Percentiles rank a stretch among this genome's conserved stretches.
Conservation (phyloP, 1,140 invertebrate species). For the Melitaea cinxia region DNA sequence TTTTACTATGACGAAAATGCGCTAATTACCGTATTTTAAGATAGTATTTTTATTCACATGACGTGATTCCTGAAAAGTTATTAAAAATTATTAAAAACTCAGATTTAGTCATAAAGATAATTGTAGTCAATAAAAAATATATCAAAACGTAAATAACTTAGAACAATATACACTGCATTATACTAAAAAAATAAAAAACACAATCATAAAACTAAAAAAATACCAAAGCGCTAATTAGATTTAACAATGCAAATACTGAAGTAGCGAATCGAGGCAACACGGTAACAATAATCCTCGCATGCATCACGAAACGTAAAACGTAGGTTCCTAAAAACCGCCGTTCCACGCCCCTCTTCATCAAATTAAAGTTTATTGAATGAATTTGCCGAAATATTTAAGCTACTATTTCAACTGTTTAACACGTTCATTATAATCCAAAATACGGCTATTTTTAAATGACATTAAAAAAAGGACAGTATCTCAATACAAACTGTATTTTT, state of each 20-base stretch:
- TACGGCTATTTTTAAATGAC: background rate
- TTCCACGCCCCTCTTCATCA: slow-evolving; percentile 43
- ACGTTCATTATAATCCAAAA: too few relatives aligned
- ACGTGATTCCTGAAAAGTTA: too few relatives aligned
- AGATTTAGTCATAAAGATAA: too few relatives aligned
- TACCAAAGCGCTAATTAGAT: background rate
- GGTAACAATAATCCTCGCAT: slow-evolving; percentile 20
- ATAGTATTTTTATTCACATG: too few relatives aligned
- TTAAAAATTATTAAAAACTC: too few relatives aligned
- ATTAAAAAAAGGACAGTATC: too few relatives aligned
- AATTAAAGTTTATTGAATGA: slow-evolving; percentile 53
- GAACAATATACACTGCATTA: background rate
- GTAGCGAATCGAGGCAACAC: slow-evolving; percentile 6
- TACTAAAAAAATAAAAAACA: too few relatives aligned
- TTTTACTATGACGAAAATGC: too few relatives aligned
- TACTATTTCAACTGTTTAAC: slow-evolving; percentile 17
- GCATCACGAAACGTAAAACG: slow-evolving; percentile 34
- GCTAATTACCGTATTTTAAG: too few relatives aligned
- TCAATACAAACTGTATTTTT: too few relatives aligned
- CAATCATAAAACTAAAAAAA: background rate
- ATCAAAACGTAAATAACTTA: background rate
- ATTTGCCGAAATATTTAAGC: slow-evolving; percentile 46
- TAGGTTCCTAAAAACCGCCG: slow-evolving; percentile 33
- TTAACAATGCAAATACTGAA: slow-evolving; percentile 22
- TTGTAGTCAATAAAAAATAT: too few relatives aligned